phyloP scores from a whole-genome alignment of 2,797 vertebrate genomes.

The Oreortyx pictus region DNA sequence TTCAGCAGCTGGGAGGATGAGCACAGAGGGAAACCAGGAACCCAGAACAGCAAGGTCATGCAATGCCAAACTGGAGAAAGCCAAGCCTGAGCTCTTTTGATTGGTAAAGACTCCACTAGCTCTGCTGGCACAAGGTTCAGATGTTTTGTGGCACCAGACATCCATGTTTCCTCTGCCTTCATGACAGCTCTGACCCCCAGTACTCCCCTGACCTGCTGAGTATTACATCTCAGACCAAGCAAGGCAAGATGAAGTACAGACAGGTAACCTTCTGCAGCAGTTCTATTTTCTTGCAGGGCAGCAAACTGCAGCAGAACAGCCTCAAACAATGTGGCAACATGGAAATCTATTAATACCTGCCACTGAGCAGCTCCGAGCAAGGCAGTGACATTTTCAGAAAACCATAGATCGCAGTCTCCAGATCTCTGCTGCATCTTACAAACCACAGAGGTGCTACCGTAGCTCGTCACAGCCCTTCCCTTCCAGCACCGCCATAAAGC shows the following conservation, averaged over 20 bases:
- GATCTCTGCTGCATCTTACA: neutral
- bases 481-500: neutral
- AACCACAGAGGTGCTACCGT: neutral
- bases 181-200: neutral
- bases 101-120: neutral
- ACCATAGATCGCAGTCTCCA: neutral
- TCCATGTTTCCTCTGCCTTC: neutral
- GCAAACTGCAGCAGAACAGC: neutral
- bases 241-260: neutral
- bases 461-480: neutral
- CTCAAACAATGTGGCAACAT: fast-evolving
- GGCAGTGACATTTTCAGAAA: neutral
- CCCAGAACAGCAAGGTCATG: neutral
- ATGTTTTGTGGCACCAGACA: neutral
- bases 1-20: neutral
- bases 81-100: neutral
- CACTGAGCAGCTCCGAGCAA: fast-evolving
- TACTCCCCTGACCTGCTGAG: neutral
- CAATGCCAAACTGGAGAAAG: neutral
- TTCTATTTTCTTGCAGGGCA: neutral
- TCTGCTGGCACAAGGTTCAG: neutral
- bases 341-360: neutral
- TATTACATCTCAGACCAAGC: neutral
- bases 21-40: neutral
- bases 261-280: neutral